phyloP scores from a whole-genome alignment of 64 coral and sea anemone genomes.

The Acropora yongei region DNA sequence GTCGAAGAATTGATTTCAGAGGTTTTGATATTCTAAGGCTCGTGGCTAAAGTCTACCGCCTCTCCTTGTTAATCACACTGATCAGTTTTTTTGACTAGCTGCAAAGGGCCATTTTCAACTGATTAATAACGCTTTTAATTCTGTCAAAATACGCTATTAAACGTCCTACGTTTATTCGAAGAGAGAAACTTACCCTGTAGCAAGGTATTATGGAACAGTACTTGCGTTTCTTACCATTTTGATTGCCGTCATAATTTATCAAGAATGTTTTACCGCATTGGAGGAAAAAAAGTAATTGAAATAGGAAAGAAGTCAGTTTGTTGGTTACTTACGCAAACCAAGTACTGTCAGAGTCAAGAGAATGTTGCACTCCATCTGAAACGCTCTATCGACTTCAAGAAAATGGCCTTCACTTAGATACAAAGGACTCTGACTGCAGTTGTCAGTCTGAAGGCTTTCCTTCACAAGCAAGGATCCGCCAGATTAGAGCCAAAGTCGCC shows the following conservation, averaged over 20 bases:
- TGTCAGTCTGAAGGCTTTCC: background rate
- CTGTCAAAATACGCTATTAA: no score
- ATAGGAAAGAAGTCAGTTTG: background rate
- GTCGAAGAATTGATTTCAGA: background rate
- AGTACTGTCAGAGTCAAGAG: background rate
- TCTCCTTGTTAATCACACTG: background rate
- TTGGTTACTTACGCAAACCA: slow-evolving; percentile 6
- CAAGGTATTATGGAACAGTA: no score
- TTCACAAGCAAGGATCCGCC: background rate
- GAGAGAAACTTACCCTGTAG: no score
- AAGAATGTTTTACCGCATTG: background rate
- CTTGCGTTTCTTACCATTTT: background rate
- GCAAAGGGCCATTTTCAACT: background rate
- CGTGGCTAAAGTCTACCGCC: background rate
- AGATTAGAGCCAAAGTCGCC: background rate
- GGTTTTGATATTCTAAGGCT: background rate
- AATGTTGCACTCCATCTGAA: background rate
- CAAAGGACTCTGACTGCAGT: background rate
- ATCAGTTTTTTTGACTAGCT: background rate
- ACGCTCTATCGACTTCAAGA: background rate
- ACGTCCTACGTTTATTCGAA: no score
- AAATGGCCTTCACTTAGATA: background rate
- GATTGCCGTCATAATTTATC: background rate
- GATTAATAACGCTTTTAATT: no score
- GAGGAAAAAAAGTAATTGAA: background rate